Evolutionary conservation across 1,140 invertebrate species (phyloP).

Genomic region (Maconellicoccus hirsutus): DNA sequence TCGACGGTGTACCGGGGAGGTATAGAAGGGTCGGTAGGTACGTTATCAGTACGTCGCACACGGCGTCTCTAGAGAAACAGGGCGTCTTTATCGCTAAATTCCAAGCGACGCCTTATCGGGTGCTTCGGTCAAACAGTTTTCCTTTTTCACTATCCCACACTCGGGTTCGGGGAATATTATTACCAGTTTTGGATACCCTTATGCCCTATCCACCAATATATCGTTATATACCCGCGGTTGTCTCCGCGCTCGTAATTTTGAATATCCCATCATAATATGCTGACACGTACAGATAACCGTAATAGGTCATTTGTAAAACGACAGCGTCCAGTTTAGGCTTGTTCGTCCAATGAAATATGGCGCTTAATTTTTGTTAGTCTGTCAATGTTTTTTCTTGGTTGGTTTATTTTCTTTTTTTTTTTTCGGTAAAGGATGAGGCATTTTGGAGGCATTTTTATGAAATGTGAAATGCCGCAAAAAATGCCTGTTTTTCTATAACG

Average conservation of each 20-base stretch:
- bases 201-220: constrained; percentile 15
- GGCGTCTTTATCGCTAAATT: constrained; percentile 20
- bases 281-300: constrained; percentile 20
- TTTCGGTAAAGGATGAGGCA: too few species aligned
- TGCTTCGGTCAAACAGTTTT: constrained; percentile 19
- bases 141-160: constrained; percentile 17
- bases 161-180: background rate
- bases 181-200: constrained; percentile 18
- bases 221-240: constrained; percentile 12
- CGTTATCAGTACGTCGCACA: constrained; percentile 21
- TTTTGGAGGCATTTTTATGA: too few species aligned
- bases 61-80: constrained; percentile 20
- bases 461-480: too few species aligned
- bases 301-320: constrained; percentile 18
- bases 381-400: too few species aligned
- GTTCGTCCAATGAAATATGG: too few species aligned
- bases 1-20: constrained; percentile 12
- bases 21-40: background rate
- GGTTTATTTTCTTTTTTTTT: too few species aligned
- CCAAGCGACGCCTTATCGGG: constrained; percentile 20
- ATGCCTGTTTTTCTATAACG: too few species aligned
- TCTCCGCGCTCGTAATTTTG: constrained; percentile 7
- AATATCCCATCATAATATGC: constrained; percentile 16
- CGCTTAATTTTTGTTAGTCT: too few species aligned
- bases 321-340: background rate